phyloP scores from a whole-genome alignment of 2,113 vertebrate species.

The Sturnira hondurensis region DNA sequence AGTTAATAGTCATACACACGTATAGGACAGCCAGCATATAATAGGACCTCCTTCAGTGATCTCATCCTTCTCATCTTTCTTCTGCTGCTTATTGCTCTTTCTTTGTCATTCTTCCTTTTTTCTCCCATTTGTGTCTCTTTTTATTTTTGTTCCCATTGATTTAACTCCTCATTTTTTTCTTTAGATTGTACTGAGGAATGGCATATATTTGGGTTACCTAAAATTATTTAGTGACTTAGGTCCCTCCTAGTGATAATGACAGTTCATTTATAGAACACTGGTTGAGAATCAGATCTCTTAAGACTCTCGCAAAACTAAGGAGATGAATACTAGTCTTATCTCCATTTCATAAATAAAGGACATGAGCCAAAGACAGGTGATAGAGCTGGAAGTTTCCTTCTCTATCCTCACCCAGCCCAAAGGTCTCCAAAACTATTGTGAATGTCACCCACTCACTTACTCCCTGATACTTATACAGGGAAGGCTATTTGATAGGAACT shows the following conservation, averaged over 20 bases:
- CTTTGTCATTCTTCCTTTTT: background rate
- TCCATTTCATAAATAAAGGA: background rate
- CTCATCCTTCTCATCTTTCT: background rate
- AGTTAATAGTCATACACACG: background rate
- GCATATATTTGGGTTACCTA: background rate
- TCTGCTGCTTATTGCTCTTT: background rate
- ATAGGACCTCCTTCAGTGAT: background rate
- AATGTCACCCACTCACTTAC: background rate
- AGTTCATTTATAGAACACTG: background rate
- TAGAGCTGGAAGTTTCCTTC: background rate
- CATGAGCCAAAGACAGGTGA: background rate
- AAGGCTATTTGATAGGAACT: background rate
- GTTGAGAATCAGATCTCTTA: background rate
- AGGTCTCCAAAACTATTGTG: background rate
- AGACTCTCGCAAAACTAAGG: background rate
- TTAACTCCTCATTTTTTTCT: background rate
- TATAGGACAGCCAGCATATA: accelerated
- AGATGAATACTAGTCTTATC: background rate
- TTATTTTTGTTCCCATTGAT: background rate
- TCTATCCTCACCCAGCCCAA: background rate
- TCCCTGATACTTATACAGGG: background rate
- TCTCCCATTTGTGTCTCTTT: background rate
- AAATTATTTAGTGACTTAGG: background rate
- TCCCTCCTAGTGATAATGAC: background rate
- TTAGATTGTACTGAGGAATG: background rate